Conservation (phyloP, 2,797 vertebrate genomes). For the Sarcophilus harrisii region DNA sequence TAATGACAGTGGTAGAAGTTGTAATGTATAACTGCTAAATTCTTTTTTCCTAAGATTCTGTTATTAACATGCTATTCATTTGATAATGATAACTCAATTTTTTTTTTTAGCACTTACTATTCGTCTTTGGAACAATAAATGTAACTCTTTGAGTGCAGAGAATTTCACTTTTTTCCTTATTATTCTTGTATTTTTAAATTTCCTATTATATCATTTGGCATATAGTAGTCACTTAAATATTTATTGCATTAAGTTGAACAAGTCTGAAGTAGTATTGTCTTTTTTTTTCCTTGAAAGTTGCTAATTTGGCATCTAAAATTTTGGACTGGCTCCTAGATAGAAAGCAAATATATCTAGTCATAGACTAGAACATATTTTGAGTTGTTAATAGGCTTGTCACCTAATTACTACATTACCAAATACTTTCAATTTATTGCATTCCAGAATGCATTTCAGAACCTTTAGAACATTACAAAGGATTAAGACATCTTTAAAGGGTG, state of each 20-base stretch:
- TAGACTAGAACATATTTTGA: constrained; percentile 11
- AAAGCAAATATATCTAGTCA: background rate
- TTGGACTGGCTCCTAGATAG: background rate
- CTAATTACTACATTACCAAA: constrained; percentile 37
- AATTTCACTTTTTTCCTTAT: background rate
- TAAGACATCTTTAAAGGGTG: constrained; percentile 20
- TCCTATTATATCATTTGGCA: background rate
- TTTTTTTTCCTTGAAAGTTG: background rate
- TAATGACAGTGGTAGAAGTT: background rate
- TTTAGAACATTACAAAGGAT: background rate
- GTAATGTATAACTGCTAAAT: background rate
- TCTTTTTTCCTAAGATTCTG: background rate
- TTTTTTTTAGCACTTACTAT: background rate
- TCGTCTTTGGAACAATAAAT: background rate
- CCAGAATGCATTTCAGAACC: constrained; percentile 6
- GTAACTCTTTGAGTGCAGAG: no score
- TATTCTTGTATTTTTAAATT: background rate
- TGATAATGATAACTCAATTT: background rate
- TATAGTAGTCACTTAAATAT: background rate
- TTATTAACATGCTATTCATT: background rate
- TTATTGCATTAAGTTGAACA: background rate
- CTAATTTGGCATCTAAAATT: background rate
- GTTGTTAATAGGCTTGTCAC: constrained; percentile 23
- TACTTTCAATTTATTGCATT: background rate
- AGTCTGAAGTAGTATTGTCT: background rate